Base-by-base conservation (phyloP, 23 tunicate species). In the Pegea sp. region DNA sequence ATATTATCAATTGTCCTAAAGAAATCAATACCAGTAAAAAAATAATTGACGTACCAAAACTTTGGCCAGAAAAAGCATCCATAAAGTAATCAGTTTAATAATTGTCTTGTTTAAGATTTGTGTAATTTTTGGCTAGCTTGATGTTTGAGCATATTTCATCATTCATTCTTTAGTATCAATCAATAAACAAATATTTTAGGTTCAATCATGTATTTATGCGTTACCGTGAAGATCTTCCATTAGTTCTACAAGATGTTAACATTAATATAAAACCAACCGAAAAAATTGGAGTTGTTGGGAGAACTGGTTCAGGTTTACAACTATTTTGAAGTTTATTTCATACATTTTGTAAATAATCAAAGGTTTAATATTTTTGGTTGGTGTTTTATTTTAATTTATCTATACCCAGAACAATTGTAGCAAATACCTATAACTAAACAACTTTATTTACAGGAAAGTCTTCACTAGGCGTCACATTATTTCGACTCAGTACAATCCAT, bases 231-330 rank as follows among this genome's bases (percentile, higher is more conserved):
- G 64, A 78, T 5, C 68, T 78, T 4, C 92, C 92, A 11, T 32
- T 70, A 23, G 92, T 78, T 4, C 48, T 78, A 34, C 56, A 74
- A 20, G 51, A 61, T 20, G 60, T 78, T 31, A 50, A 32, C 16
- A 70, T 78, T 29, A 60, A 48, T 16, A 59, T 78, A 44, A 59
- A 42, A 33, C 70, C 77, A 11, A 78, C 60, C 27, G 97, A 87
- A 52, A 87, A 77, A 64, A 58, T 87, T 29, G 97, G 97, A 43
- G 70, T 87, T 26, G 97, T 87, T 11, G 97, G 97, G 0, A 51
- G 97, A 60, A 76, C 97, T 21, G 97, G 97, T 1, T 71, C 97
- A 6, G 97, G 97, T 78, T 57, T 11, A 21, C 25, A 19, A 0
- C 25, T 52, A 19, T 16, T 20, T 20, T 52, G 0, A 11, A 38